Conservation (phyloP, 2,113 vertebrate species). For the Lagenorhynchus albirostris region DNA sequence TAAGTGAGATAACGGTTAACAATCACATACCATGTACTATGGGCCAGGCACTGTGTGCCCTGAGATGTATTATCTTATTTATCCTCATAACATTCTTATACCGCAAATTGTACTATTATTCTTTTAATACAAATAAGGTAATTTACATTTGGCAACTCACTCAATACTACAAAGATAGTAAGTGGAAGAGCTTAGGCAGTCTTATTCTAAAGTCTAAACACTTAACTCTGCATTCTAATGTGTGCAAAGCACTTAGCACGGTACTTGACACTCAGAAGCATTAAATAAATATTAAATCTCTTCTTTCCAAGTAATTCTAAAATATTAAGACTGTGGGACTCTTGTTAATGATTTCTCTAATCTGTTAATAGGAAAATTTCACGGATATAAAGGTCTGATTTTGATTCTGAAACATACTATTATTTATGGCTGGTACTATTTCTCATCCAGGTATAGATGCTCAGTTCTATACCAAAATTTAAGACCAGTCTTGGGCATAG, state of each 20-base stretch:
- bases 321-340: background rate
- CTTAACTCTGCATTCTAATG: background rate
- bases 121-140: background rate
- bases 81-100: background rate
- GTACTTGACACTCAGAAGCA: background rate
- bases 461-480: background rate
- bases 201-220: background rate
- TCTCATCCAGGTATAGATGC: background rate
- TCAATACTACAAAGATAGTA: background rate
- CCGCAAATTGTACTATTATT: background rate
- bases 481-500: background rate
- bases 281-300: background rate
- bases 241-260: background rate
- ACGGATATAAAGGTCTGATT: background rate
- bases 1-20: background rate
- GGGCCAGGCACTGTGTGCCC: background rate
- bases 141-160: background rate
- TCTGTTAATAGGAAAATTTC: background rate
- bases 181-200: background rate
- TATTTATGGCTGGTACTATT: background rate
- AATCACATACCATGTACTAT: background rate
- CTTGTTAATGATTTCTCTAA: background rate
- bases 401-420: background rate
- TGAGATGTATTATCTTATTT: background rate
- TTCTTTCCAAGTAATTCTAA: background rate